Evolutionary conservation across 2,797 vertebrate genomes (phyloP), one percentile per base, ranked within the genome.

Genomic region (Pangasius krempfi): DNA sequence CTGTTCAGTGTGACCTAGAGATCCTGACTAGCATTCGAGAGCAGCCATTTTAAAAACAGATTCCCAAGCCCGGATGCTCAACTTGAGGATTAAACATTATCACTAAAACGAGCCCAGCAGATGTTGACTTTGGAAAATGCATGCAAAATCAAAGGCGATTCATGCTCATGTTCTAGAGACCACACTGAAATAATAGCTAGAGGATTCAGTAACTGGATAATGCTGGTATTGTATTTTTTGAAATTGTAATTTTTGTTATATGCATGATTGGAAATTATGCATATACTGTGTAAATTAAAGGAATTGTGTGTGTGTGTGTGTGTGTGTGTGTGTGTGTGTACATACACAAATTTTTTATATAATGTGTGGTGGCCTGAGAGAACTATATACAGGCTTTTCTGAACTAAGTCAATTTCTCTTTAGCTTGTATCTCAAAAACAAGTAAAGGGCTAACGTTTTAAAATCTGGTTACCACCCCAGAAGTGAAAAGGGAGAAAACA

Each of bases 81-180:
- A 88, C 85, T 89, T 88, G 62, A 27, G 66, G 87, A n/a, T 33
- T 64, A 72, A 90, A 84, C 86, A 86, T 84, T 87, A 78, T 83
- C 52, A 76, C 60, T 83, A 54, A 88, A 72, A 66, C 64, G 88
- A 90, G 87, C 91, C 93, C 89, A 88, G 88, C 95, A 95, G 94
- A 94, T 94, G 94, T 93, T 94, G 94, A 94, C 93, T 92, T 95
- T 93, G 92, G 90, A 87, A 33, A 87, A 90, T 78, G 87, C 66
- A 90, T 86, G 83, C 83, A 89, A 92, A 91, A 92, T 87, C 88
- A 92, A 94, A 91, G 66, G 83, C 1, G 20, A 44, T 44, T 81
- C 10, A 72, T 47, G 25, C 14, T 72, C 37, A 52, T 13, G 66
- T 30, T 85, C 66, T 6, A 56, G 7, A 78, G 47, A 56, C 25